Conservation (phyloP, 2,797 vertebrate species). For the Oryzias dopingdopingensis region DNA sequence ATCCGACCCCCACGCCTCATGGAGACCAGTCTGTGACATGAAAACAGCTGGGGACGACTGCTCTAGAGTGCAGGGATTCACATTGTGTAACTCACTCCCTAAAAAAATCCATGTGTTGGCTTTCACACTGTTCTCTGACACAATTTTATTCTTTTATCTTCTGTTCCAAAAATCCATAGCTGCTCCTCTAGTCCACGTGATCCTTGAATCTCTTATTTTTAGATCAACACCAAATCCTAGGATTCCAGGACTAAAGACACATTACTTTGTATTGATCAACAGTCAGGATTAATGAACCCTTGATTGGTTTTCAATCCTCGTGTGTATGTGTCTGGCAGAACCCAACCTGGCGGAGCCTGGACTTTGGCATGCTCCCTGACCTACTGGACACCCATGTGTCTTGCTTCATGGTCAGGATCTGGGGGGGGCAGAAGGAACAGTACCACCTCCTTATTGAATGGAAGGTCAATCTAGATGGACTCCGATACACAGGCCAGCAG, state of each 20-base stretch:
- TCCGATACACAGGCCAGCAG: conserved; percentile 95
- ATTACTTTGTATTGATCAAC: background rate
- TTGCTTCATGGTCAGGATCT: conserved; percentile 94
- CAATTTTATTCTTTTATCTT: no score
- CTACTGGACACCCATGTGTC: conserved; percentile 93
- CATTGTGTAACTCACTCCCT: no score
- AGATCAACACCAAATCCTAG: background rate
- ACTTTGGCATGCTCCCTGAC: conserved; percentile 95
- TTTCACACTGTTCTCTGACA: no score
- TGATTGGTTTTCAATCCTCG: background rate
- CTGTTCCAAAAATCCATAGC: no score
- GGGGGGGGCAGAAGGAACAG: conserved; percentile 88
- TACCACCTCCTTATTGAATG: conserved; percentile 94
- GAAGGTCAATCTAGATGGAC: conserved; percentile 94
- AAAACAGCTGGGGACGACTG: no score
- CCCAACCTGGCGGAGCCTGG: conserved; percentile 96
- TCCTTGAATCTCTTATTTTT: background rate
- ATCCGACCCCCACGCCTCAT: no score
- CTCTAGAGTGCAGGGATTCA: no score
- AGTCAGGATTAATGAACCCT: background rate
- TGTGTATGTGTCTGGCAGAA: conserved; percentile 76
- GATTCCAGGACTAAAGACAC: background rate
- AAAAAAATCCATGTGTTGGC: no score
- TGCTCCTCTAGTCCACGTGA: background rate
- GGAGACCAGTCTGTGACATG: no score